Conservation (phyloP, 2,888 invertebrate genomes). For the Tachina lurida region DNA sequence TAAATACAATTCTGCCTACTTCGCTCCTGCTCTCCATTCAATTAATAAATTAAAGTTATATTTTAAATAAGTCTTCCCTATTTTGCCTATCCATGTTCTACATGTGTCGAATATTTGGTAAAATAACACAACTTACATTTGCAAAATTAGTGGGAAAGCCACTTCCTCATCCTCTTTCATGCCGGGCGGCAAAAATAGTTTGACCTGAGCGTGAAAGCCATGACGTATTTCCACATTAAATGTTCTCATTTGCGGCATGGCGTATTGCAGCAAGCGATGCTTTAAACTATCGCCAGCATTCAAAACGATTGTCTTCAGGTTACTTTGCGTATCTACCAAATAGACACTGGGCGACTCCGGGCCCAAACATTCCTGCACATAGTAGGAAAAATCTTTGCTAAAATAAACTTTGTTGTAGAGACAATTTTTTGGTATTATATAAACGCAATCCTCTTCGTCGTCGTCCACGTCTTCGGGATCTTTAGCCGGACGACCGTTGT, state of each 20-base stretch:
- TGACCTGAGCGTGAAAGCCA: slow-evolving; percentile 89
- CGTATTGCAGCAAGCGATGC: slow-evolving; percentile 86
- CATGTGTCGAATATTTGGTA: too few relatives aligned
- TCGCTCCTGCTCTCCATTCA: too few relatives aligned
- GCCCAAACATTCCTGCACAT: slow-evolving; percentile 91
- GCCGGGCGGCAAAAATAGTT: slow-evolving; percentile 91
- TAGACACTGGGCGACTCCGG: slow-evolving; percentile 88
- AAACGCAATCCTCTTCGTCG: slow-evolving; percentile 77
- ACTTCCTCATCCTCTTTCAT: slow-evolving; percentile 92
- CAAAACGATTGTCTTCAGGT: slow-evolving; percentile 86
- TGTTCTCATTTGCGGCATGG: slow-evolving; percentile 89
- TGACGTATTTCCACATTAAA: slow-evolving; percentile 87
- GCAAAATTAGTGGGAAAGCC: slow-evolving; percentile 90
- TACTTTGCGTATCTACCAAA: slow-evolving; percentile 86
- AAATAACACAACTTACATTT: slow-evolving; percentile 87
- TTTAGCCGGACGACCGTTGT: slow-evolving; percentile 71
- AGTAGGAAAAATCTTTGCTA: slow-evolving; percentile 86
- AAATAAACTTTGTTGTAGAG: slow-evolving; percentile 88
- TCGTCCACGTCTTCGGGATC: slow-evolving; percentile 67
- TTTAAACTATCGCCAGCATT: slow-evolving; percentile 88
- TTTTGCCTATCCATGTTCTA: too few relatives aligned
- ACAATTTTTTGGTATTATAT: slow-evolving; percentile 84
- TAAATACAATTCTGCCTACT: too few relatives aligned
- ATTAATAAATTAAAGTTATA: too few relatives aligned
- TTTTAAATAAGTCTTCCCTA: too few relatives aligned